Base-by-base conservation (phyloP, 2,888 invertebrate species). In the Amphipoea lucens region DNA sequence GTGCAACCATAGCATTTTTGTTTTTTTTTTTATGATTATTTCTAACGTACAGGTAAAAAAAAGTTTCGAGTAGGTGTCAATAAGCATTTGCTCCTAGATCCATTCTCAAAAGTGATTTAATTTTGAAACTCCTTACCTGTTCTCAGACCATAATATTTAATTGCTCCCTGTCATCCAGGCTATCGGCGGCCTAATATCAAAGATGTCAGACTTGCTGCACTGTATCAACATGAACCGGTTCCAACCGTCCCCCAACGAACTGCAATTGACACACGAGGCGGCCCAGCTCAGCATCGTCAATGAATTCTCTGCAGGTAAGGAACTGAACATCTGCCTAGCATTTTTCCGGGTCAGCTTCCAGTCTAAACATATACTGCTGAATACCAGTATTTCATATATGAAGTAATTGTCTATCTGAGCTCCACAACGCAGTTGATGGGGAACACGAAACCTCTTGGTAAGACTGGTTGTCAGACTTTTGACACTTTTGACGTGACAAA, bases 301-400 rank as follows among this genome's bases (percentile, higher is more conserved):
- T 86, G 97, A 98, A 71, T 98, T 98, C 87, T 97, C 98, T 90
- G 98, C 98, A 12, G 98, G 98, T 91, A 92, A 79, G 82, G 66
- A 17, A n/a, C 29, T 36, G 11, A 36, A 7, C 0, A 54, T 57
- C 23, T 57, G 23, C 54, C 20, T 20, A 54, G 7, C 57, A 23
- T 54, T 23, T 23, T 23, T 2, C 9, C 0, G 2, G 6, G 6
- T 51, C 51, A 6, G 20, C 54, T 54, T 54, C 54, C 54, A 23
- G 9, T 23, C 23, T 54, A 7, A 54, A 54, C 9, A 23, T 2
- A 54, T 54, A 7, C 23, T 23, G 54, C 54, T 54, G 9, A 54
- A 23, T 2, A 23, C 54, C 54, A 54, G 23, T 66, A 40, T 65
- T 65, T 36, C 29, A 29, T 40, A 65, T 5, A 40, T 23, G 23